These are phyloP conservation scores for Dolomedes plantarius DNA, from an alignment of 2,888 invertebrate genomes.

Conservation along the genomic window DNA sequence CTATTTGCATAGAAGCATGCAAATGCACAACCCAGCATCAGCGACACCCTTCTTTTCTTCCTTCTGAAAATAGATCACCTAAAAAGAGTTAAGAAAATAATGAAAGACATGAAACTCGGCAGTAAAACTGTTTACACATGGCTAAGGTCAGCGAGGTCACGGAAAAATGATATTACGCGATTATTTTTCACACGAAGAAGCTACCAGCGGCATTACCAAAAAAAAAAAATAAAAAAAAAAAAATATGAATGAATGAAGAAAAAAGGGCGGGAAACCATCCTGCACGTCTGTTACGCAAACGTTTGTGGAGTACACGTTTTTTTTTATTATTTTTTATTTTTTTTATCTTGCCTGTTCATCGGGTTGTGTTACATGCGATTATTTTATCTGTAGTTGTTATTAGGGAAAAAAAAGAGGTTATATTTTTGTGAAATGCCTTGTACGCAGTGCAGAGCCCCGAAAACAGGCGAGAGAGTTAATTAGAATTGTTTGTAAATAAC, in stretches of 20 bases:
- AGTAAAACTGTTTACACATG: constrained; percentile 56
- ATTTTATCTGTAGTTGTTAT: constrained; percentile 3
- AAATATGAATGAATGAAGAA: constrained; percentile 25
- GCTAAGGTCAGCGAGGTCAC: constrained; percentile 36
- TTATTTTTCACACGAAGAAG: constrained; percentile 39
- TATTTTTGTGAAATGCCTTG: too few relatives aligned
- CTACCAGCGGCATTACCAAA: neutral
- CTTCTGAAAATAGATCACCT: neutral
- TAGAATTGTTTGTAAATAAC: too few relatives aligned
- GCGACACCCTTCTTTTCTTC: neutral
- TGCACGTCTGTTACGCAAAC: neutral
- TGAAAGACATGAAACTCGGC: neutral
- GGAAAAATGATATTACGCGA: constrained; percentile 38
- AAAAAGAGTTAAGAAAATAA: neutral
- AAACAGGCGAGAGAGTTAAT: too few relatives aligned
- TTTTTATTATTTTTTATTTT: neutral
- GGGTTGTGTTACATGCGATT: neutral
- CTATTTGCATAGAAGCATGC: neutral
- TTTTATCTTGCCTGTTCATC: neutral
- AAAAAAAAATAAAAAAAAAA: constrained; percentile 16
- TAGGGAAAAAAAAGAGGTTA: neutral
- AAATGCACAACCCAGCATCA: neutral
- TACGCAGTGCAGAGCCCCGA: too few relatives aligned
- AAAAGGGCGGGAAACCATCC: neutral
- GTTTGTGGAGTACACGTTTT: neutral